Base-by-base conservation (phyloP, 2,888 invertebrate species). In the Uloborus plumipes region DNA sequence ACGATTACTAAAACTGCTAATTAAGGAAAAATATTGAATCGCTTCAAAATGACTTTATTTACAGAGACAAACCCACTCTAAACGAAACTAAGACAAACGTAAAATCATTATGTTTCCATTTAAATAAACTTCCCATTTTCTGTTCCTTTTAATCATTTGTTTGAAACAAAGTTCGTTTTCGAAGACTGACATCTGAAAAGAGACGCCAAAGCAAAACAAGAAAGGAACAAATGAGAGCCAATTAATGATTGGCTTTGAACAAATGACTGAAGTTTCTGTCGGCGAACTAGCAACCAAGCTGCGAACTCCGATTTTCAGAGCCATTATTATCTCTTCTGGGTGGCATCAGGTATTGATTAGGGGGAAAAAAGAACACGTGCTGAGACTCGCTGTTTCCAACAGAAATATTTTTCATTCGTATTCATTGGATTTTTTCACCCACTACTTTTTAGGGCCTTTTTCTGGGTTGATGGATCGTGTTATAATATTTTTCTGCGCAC, bases 171-270 rank as follows among this genome's bases (percentile, higher is more conserved):
- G 69, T 80, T 74, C 66, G 13, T 31, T 7, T 55, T 62, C 64
- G 31, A 50, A 70, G 64, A 80, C 55, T 74, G 74, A 69, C 80
- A 65, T 69, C 13, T 62, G 67, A 78, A 78, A 58, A 73, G 73
- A n/a, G 62, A 59, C 47, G 58, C 61, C 62, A 74, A 80, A 74
- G 53, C 73, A 74, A 80, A 74, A 80, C 80, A 39, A 79, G 70
- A 77, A 77, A 47, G 49, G 64, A 74, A 74, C 80, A 80, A 80
- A 80, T 80, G 74, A 74, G 80, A 65, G 73, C 74, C 80, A 80
- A 80, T 80, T 80, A 80, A 80, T 80, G 80, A 80, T 80, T 80
- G 74, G 80, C 80, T 80, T 80, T 70, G 80, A 80, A 80, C 80
- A 74, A 80, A 80, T 64, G 80, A 80, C 74, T 69, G 16, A 58